A percentile compares a stretch with the other conserved stretches of the same genome.
These are phyloP conservation scores for Elachura formosa DNA, from an alignment of 2,113 vertebrate genomes.

Conservation along the genomic window DNA sequence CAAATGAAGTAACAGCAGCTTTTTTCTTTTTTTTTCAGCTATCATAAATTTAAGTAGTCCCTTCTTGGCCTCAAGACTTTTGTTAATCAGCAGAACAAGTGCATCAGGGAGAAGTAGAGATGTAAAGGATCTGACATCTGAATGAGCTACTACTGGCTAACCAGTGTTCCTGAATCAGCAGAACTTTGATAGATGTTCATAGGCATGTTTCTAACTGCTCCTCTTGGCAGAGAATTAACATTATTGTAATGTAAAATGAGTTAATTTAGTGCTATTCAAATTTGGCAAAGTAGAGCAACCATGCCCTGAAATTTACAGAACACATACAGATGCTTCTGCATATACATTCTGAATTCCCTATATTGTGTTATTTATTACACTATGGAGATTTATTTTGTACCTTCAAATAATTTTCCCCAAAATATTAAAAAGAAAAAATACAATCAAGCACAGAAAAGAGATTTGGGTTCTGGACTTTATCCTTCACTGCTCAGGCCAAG, in stretches of 20 bases:
- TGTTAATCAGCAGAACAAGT: not conserved
- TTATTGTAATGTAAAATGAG: not conserved
- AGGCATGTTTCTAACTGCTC: not conserved
- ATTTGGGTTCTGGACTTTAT: not conserved
- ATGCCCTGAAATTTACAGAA: not conserved
- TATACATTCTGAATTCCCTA: not conserved
- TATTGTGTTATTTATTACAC: not conserved
- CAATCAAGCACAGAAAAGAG: not conserved
- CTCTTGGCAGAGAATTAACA: not conserved
- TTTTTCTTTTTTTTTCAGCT: not conserved
- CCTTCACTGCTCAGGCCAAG: not conserved
- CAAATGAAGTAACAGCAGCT: not conserved
- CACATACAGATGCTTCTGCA: not conserved
- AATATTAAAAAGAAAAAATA: not conserved
- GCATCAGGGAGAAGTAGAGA: not conserved
- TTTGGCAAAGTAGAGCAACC: not conserved
- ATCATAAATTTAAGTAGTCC: not conserved
- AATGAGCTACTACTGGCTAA: not conserved
- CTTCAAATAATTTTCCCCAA: not conserved
- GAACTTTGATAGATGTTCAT: not conserved
- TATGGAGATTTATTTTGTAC: not conserved
- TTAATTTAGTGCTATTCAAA: not conserved
- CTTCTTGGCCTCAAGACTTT: not conserved
- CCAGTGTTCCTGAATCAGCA: not conserved
- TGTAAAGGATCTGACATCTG: not conserved